Base-by-base conservation (phyloP, 2,888 invertebrate species). In the Habroteleia sp. region DNA sequence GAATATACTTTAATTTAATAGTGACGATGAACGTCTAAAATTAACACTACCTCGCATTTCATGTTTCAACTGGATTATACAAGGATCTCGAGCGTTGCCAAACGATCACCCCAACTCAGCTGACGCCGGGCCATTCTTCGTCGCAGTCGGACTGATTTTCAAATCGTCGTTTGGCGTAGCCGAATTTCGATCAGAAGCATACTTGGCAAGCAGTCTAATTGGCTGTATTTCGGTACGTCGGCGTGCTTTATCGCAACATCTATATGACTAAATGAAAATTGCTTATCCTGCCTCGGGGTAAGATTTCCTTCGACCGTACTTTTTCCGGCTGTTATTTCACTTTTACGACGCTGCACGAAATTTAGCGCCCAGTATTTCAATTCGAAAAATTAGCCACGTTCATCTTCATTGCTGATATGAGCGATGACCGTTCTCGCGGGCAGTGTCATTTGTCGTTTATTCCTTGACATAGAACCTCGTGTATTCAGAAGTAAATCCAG, bases 121-220 rank as follows among this genome's bases (percentile, higher is more conserved):
- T 39, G 54, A 56, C 50, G 54, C 44, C 54, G 13, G 5, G n/a
- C n/a, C 17, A 50, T 65, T 74, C 52, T 74, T 50, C 52, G 37
- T 10, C 14, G 16, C 42, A 48, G 17, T 69, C 44, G 17, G 58
- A 69, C 41, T 74, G 63, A 63, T 33, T 54, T 58, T 81, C 79
- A 80, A 82, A 82, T 77, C 73, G 78, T 76, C 78, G 77, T 80
- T 81, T 83, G 82, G 80, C 81, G 79, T 73, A 74, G 62, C 69
- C 63, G 62, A 20, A 66, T 65, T 76, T 39, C 71, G 77, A 77
- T 81, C 81, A 81, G 83, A 78, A 80, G 78, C 80, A 78, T 60
- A 81, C 76, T 85, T 85, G 84, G 84, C 84, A 84, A 82, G 79
- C 79, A 69, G 78, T 80, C 81, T 86, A 86, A 87, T 87, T 85